Evolutionary conservation across 1,140 invertebrate species (phyloP).

Genomic region (Chionoecetes opilio): DNA sequence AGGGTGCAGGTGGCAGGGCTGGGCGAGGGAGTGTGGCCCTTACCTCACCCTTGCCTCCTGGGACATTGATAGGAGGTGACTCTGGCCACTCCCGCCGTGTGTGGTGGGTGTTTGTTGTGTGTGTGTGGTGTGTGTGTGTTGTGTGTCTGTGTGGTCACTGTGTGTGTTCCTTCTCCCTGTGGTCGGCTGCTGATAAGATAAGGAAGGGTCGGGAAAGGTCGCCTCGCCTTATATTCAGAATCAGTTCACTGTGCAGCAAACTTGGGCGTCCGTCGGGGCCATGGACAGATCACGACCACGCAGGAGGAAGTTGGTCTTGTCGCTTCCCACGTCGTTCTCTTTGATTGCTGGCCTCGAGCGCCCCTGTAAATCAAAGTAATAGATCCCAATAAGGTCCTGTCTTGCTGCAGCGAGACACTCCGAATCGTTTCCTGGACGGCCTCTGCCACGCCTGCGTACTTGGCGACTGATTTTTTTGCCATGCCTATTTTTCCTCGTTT

Average conservation of each 20-base stretch:
- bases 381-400: conserved; percentile 19
- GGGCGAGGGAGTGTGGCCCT: conserved; percentile 46
- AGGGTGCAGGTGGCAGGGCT: conserved; percentile 38
- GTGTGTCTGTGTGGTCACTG: too few relatives aligned
- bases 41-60: conserved; percentile 34
- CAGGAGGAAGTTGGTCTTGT: conserved; percentile 4
- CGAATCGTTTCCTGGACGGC: not conserved
- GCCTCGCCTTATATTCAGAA: too few relatives aligned
- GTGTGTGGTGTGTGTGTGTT: too few relatives aligned
- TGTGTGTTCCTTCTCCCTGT: too few relatives aligned
- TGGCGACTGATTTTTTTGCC: not conserved
- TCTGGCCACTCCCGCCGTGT: too few relatives aligned
- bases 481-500: not conserved
- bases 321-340: conserved; percentile 23
- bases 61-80: conserved; percentile 56
- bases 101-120: too few relatives aligned
- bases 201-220: too few relatives aligned
- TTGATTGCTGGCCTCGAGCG: conserved; percentile 14
- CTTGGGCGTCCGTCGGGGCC: not conserved
- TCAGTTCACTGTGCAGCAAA: not conserved
- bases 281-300: not conserved
- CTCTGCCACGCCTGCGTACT: not conserved
- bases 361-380: not conserved
- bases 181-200: too few relatives aligned
- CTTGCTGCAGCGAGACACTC: not conserved